These are phyloP conservation scores for Zapus hudsonius DNA, from an alignment of 2,113 vertebrate genomes.

Conservation along the genomic window DNA sequence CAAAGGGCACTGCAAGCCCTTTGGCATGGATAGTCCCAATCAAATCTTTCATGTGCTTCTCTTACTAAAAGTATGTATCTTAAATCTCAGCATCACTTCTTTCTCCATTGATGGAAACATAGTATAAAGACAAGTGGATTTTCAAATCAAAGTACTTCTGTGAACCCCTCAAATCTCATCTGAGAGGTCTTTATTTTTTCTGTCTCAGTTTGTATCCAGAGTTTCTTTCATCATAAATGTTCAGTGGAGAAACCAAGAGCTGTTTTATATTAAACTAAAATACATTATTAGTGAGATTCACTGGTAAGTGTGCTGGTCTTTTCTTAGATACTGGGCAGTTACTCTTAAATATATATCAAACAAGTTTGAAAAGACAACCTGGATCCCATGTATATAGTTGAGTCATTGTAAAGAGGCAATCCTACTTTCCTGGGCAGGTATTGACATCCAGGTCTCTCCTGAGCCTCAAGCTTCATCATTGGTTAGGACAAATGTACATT, in stretches of 20 bases:
- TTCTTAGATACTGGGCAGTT: not conserved
- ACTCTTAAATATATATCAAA: constrained; percentile 17
- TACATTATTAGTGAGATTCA: not conserved
- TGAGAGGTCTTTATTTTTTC: not conserved
- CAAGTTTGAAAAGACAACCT: not conserved
- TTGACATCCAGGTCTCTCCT: constrained; percentile 60
- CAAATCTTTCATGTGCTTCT: not conserved
- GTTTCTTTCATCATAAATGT: not conserved
- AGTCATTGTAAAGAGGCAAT: constrained; percentile 56
- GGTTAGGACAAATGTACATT: constrained; percentile 56
- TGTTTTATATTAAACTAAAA: not conserved
- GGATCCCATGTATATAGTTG: not conserved
- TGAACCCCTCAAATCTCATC: not conserved
- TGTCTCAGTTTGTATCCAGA: not conserved
- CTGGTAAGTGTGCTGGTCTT: not conserved
- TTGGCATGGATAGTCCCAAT: not conserved
- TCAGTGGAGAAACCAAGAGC: not conserved
- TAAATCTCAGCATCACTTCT: not conserved
- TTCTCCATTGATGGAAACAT: not conserved
- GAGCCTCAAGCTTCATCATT: constrained; percentile 39
- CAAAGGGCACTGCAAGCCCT: not conserved
- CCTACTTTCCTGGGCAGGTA: constrained; percentile 70
- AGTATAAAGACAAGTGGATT: not conserved
- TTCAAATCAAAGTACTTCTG: not conserved
- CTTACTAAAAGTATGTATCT: not conserved